Conservation (phyloP, 2,888 invertebrate genomes). For the Zygaena filipendulae region DNA sequence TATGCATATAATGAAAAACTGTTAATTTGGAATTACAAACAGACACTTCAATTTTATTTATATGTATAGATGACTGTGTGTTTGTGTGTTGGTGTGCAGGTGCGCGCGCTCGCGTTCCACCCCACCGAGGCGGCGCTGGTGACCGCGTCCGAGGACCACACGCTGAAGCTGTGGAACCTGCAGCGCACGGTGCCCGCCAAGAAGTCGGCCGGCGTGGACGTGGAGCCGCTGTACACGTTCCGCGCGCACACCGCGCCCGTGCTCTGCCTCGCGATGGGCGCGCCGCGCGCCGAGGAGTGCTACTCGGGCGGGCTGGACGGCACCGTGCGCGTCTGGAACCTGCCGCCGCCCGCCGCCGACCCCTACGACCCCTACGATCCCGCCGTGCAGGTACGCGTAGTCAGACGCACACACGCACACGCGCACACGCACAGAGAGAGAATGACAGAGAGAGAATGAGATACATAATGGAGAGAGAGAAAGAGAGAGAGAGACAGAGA, state of each 20-base stretch:
- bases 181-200: conserved; percentile 98
- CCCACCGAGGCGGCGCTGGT: conserved; percentile 96
- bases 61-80: too few species aligned
- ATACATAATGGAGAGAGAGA: too few species aligned
- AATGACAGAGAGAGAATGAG: too few species aligned
- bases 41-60: too few species aligned
- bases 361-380: conserved; percentile 98
- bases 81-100: conserved; percentile 55
- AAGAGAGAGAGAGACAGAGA: too few species aligned
- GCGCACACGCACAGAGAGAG: too few species aligned
- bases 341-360: conserved; percentile 94
- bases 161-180: conserved; percentile 98
- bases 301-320: conserved; percentile 97
- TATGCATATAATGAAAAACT: too few species aligned
- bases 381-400: conserved; percentile 79
- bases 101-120: conserved; percentile 92
- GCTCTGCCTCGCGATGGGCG: conserved; percentile 92
- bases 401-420: background rate
- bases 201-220: conserved; percentile 95
- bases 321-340: conserved; percentile 95
- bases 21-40: too few species aligned
- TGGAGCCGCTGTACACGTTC: conserved; percentile 99
- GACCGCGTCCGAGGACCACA: conserved; percentile 99
- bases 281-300: conserved; percentile 93
- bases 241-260: conserved; percentile 96